phyloP scores from a whole-genome alignment of 2,113 vertebrate genomes.

The Sclerurus mexicanus region DNA sequence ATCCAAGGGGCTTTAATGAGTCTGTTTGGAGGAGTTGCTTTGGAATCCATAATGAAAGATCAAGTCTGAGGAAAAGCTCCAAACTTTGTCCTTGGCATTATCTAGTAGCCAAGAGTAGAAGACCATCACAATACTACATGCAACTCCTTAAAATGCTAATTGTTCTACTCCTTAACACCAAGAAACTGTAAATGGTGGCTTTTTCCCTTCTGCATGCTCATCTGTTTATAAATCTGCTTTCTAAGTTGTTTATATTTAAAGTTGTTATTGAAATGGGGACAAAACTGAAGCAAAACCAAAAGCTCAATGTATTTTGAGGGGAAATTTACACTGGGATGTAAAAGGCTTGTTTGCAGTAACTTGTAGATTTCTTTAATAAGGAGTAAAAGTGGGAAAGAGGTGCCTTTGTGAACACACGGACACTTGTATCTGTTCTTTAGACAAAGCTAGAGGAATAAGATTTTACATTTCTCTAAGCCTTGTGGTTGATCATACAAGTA shows the following conservation, averaged over 20 bases:
- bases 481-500: neutral
- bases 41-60: neutral
- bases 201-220: neutral
- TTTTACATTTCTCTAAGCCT: neutral
- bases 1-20: neutral
- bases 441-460: neutral
- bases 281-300: neutral
- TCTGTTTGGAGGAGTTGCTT: neutral
- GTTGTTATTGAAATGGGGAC: neutral
- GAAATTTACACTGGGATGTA: neutral
- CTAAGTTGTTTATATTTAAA: neutral
- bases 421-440: neutral
- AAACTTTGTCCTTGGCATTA: neutral
- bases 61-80: neutral
- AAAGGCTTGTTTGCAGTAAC: neutral
- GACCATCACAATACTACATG: neutral
- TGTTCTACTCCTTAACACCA: neutral
- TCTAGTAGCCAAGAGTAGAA: neutral
- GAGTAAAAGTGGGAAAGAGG: neutral
- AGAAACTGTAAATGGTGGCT: neutral
- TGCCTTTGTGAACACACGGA: neutral
- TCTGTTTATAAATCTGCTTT: neutral
- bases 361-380: neutral
- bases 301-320: neutral
- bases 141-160: neutral